These are phyloP conservation scores for Triplophysa dalaica DNA, from an alignment of 2,113 vertebrate species.

Conservation along the genomic window DNA sequence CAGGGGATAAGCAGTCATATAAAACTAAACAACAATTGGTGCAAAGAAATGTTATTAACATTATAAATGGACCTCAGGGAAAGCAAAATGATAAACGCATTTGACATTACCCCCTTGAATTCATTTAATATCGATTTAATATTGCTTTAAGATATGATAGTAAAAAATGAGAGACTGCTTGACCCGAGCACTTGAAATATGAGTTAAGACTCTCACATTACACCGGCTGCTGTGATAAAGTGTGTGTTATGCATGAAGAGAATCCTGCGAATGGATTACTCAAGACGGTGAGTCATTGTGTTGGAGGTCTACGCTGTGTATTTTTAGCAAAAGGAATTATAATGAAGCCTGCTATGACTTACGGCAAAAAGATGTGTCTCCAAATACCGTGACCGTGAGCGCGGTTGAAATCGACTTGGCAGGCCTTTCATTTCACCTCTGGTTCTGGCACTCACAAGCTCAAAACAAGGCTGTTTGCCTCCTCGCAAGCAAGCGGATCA, in stretches of 20 bases:
- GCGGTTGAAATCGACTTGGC: constrained; percentile 46
- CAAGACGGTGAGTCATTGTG: constrained; percentile 28
- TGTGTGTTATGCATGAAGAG: constrained; percentile 31
- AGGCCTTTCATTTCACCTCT: constrained; percentile 46
- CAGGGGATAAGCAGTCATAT: no score
- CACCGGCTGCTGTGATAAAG: constrained; percentile 14
- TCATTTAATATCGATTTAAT: background rate
- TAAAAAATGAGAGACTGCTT: background rate
- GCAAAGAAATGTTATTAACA: no score
- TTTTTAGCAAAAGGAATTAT: constrained; percentile 34
- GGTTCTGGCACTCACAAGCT: constrained; percentile 9
- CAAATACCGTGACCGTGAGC: constrained; percentile 46
- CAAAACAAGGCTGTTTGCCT: background rate
- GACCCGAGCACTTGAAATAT: constrained; percentile 17
- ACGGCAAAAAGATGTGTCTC: constrained; percentile 52
- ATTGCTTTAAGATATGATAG: background rate
- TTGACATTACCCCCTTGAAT: no score
- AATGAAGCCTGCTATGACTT: constrained; percentile 24
- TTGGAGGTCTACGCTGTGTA: constrained; percentile 24
- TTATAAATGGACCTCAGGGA: no score
- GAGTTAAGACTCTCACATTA: background rate
- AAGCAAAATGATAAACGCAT: no score
- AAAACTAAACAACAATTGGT: no score
- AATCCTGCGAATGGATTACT: constrained; percentile 23
- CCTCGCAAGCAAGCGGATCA: background rate